Evolutionary conservation across 2,797 vertebrate species (phyloP), one percentile per base, ranked within the genome.

Genomic region (Denticeps clupeoides): DNA sequence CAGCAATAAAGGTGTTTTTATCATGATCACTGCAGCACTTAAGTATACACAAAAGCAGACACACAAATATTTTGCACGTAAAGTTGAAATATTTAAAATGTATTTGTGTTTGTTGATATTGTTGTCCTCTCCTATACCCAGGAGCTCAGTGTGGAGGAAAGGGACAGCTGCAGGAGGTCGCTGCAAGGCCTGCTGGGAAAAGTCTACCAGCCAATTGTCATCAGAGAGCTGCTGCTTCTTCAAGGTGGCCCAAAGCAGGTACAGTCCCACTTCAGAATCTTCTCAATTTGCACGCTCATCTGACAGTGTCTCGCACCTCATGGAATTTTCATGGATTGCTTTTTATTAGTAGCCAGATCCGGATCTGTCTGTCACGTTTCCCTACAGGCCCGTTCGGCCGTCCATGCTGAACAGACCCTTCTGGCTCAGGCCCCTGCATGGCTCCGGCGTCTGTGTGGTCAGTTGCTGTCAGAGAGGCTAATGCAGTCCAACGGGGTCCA

Each of bases 231-330:
- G 47, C 80, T 98, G 3, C 12, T 90, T 26, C 86, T 98, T 44
- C 93, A 98, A 68, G 89, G 90, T 12, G 82, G 82, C 53, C 56
- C 85, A 35, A 89, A 78, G 63, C 85, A 89, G 90, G 93, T 91
- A 13, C 45, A n/a, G n/a, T n/a, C n/a, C n/a, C n/a, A n/a, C n/a
- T n/a, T n/a, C n/a, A n/a, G n/a, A n/a, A n/a, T n/a, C n/a, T n/a
- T n/a, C n/a, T n/a, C n/a, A n/a, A n/a, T 5, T 25, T 6, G 24
- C 6, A 25, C 25, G 24, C 25, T 9, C 25, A 25, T 8, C n/a
- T 12, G 4, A 32, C 3, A 32, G 4, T 6, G 2, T 1, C 4
- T 13, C 32, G 7, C 15, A 7, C 15, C 15, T 3, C 13, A 13
- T 7, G 3, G 13, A 13, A 35, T 3, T 23, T 22, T 5, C 5